Conservation (phyloP, 2,888 invertebrate species). For the Volucella inflata region DNA sequence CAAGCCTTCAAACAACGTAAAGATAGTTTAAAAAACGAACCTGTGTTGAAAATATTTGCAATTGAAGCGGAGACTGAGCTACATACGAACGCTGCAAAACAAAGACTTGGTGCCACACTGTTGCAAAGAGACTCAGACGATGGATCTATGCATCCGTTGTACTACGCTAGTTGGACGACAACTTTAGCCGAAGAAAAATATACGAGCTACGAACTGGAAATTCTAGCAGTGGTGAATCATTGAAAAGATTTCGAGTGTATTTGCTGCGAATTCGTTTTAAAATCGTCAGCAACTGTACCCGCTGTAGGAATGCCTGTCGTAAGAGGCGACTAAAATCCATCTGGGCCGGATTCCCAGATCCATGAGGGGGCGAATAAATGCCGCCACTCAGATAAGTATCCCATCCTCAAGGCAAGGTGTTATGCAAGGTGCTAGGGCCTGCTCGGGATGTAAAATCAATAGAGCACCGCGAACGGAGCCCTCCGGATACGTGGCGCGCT, state of each 20-base stretch:
- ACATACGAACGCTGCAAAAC: slow-evolving; percentile 21
- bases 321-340: no score
- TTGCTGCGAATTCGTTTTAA: no score
- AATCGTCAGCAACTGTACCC: no score
- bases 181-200: slow-evolving; percentile 65
- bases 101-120: slow-evolving; percentile 70
- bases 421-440: no score
- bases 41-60: slow-evolving; percentile 31
- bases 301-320: no score
- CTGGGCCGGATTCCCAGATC: no score
- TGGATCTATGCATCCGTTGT: slow-evolving; percentile 24
- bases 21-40: slow-evolving; percentile 14
- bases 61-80: slow-evolving; percentile 33
- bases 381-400: no score
- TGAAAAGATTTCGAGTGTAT: not conserved
- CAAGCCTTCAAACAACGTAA: slow-evolving; percentile 38
- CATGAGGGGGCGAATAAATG: no score
- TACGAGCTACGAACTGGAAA: slow-evolving; percentile 20
- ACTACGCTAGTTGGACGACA: slow-evolving; percentile 73
- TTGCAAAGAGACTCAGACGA: slow-evolving; percentile 22
- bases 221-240: slow-evolving; percentile 18
- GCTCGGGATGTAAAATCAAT: no score
- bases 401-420: no score
- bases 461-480: no score
- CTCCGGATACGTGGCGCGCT: no score